Conservation (phyloP, 2,888 invertebrate genomes). For the Plutella xylostella region DNA sequence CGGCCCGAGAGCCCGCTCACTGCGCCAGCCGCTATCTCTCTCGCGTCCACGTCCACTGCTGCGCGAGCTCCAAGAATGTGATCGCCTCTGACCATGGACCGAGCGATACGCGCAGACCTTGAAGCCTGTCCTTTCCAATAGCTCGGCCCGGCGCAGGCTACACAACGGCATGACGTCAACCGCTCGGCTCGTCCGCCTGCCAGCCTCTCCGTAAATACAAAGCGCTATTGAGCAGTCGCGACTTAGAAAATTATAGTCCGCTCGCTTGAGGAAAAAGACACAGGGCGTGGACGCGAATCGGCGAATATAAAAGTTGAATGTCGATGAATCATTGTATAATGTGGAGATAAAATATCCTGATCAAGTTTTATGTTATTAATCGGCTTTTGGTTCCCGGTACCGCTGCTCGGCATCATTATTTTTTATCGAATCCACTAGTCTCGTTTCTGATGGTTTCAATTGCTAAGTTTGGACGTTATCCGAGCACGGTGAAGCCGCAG, state of each 20-base stretch:
- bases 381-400: neutral
- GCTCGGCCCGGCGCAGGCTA: slow-evolving; percentile 39
- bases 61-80: slow-evolving; percentile 20
- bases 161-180: slow-evolving; percentile 65
- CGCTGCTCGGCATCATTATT: neutral
- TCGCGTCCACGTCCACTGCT: slow-evolving; percentile 36
- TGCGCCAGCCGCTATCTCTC: slow-evolving; percentile 26
- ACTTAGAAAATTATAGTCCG: slow-evolving; percentile 49
- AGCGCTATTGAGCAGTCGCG: slow-evolving; percentile 44
- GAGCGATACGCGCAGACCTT: slow-evolving; percentile 33
- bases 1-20: slow-evolving; percentile 63
- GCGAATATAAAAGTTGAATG: slow-evolving; percentile 2
- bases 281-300: neutral
- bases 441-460: slow-evolving; percentile 38
- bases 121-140: slow-evolving; percentile 15
- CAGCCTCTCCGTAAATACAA: slow-evolving; percentile 60
- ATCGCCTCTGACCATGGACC: slow-evolving; percentile 19
- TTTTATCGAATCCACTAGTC: slow-evolving; percentile 23
- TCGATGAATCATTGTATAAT: slow-evolving; percentile 1
- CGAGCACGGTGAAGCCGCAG: slow-evolving; percentile 68
- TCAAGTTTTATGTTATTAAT: neutral
- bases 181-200: slow-evolving; percentile 63
- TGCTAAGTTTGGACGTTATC: slow-evolving; percentile 56
- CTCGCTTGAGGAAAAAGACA: slow-evolving; percentile 33
- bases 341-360: neutral